Evolutionary conservation across 2,888 invertebrate genomes (phyloP), one percentile per base, ranked within the genome.

Genomic region (Apodemia zela): DNA sequence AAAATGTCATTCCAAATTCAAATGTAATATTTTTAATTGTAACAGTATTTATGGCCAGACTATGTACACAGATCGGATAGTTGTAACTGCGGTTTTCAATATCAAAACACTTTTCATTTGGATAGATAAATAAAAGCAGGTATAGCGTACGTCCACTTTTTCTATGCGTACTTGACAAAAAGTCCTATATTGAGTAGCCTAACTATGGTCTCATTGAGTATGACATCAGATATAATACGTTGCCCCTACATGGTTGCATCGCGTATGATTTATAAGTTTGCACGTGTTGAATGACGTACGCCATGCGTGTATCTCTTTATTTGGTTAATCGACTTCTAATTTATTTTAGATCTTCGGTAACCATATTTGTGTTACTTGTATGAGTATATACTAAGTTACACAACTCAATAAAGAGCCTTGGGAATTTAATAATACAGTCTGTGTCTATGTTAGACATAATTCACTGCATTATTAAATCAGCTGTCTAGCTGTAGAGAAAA

Each of bases 201-300:
- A 54, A 29, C 25, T 54, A 15, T 54, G 15, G 54, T 15, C 15
- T 25, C 54, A 73, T 73, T 72, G 74, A 71, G 80, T 75, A 89
- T 89, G 89, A 88, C 88, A 88, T 90, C 90, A 89, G 11, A 78
- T 85, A 78, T 77, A 83, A 79, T 81, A 77, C 77, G 81, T 81
- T 79, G 73, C 76, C 90, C 90, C 79, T 89, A 90, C 84, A 88
- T 85, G 89, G 90, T 79, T 79, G 80, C 80, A 78, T 72, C 79
- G 79, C 74, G 82, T 85, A 88, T 89, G 87, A 88, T 88, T 61
- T 64, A 68, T 68, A 49, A 60, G 60, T 65, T 64, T 57, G 62
- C 63, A 59, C 65, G 62, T 63, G 54, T 61, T 42, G 59, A 67
- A 54, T 54, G 25, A 54, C 54, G 45, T 45, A 45, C 45, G 29